Evolutionary conservation across 2,113 vertebrate genomes (phyloP), one percentile per base, ranked within the genome.

Genomic region (Nipponia nippon): DNA sequence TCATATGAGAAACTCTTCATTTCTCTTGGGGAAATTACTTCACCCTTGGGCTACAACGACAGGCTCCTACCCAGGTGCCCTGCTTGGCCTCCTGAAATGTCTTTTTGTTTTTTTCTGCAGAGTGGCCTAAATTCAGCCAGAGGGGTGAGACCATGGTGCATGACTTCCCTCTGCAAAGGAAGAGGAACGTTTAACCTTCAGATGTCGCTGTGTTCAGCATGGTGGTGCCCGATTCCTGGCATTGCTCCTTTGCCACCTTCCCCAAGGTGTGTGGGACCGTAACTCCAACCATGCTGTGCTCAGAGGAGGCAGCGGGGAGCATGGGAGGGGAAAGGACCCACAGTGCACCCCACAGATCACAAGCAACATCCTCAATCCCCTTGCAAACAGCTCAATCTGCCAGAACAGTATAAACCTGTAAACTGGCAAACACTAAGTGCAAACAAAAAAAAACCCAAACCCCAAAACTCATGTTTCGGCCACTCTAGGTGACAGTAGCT

Each of bases 171-270:
- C 46, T 66, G 34, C 40, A 66, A 79, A 88, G 34, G 20, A 44
- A 71, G 16, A 12, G 13, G 23, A 79, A 62, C 0, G 0, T 75
- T 88, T 66, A 70, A 82, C 9, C 22, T 69, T 21, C n/a, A 65
- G 78, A n/a, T 29, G 69, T 2, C 6, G 2, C 59, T 0, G 2
- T 30, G 30, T 32, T 77, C 36, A 50, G 5, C 4, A 0, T 5
- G 27, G 62, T 4, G 3, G 7, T 63, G 38, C 63, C 21, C 0
- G 0, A 5, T 77, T 90, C 78, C 67, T 77, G 10, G 2, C 38
- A 59, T 26, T 36, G 27, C 26, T 87, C 49, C 22, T 65, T 65
- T 72, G 38, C 53, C 42, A 42, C 50, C 46, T 90, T 88, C 26
- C 19, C n/a, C 13, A 20, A 9, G 12, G 25, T 44, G 11, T 72